Evolutionary conservation across 2,888 invertebrate genomes (phyloP), one percentile per base, ranked within the genome.

Genomic region (Aspidiotus rigidus): DNA sequence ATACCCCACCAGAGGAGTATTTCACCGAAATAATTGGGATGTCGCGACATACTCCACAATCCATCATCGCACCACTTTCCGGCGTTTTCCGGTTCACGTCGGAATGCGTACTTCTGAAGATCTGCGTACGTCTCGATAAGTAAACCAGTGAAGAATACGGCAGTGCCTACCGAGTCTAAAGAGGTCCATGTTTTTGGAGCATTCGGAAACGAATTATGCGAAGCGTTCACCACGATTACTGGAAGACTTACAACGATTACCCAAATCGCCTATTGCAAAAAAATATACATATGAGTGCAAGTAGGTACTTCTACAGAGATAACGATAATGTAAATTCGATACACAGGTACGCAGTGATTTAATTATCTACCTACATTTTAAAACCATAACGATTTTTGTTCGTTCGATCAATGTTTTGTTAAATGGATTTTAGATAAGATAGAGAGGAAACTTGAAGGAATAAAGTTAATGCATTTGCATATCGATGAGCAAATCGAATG

Each of bases 11-110:
- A 93, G 15, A 95, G 83, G 0, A 92, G 84, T 11, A 94, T 90
- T 80, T 95, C 95, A 0, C 95, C 95, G 77, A 95, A 94, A 77
- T 94, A 95, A 78, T 95, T 95, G 0, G 95, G 95, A 79, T 95
- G 94, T 71, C 95, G 83, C 0, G 93, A 93, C 57, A 92, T 78
- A 54, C 88, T 84, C 94, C 94, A 95, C 10, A 92, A 79, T 5
- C 91, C 93, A 75, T 90, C 90, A 77, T 93, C 91, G 78, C 94
- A 94, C 88, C 93, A 94, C 78, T 89, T 90, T 42, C 93, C 93
- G 78, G 90, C 88, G 77, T 95, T 95, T 0, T 83, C 83, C 0
- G 92, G 89, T 78, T 94, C 91, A 76, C 90, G 89, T 72, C 91
- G 85, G 77, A 94, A 95, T 0, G 89, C 86, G 75, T 93, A 93